Evolutionary conservation across 2,888 invertebrate genomes (phyloP).

Genomic region (Parnassius mnemosyne): DNA sequence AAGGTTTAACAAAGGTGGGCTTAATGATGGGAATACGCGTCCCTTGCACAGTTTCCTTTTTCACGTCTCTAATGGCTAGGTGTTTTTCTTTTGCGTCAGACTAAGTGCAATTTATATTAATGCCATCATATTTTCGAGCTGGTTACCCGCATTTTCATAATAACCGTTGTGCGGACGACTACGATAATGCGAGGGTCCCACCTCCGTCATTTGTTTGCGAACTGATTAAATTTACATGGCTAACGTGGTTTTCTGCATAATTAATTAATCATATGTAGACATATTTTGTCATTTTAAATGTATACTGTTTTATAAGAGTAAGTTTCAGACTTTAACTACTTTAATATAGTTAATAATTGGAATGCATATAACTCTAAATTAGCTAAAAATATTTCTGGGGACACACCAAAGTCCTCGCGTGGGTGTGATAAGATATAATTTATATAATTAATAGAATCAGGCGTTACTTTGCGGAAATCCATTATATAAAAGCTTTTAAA

Average conservation of each 20-base stretch:
- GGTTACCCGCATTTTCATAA: conserved; percentile 75
- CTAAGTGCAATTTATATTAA: conserved; percentile 77
- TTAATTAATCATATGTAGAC: conserved; percentile 45
- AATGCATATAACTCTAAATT: no score
- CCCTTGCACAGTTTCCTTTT: conserved; percentile 19
- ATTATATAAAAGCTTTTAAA: no score
- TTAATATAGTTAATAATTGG: no score
- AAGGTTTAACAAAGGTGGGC: conserved; percentile 4
- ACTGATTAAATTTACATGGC: conserved; percentile 74
- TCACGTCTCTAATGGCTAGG: conserved; percentile 40
- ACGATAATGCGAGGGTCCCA: conserved; percentile 66
- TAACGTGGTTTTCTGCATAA: conserved; percentile 57
- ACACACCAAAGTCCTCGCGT: no score
- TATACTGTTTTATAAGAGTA: no score
- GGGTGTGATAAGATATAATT: no score
- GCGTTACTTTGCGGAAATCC: no score
- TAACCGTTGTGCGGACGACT: conserved; percentile 63
- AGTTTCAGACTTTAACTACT: no score
- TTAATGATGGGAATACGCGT: conserved; percentile 8
- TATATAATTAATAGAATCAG: no score
- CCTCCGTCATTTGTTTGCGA: conserved; percentile 73
- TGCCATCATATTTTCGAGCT: conserved; percentile 72
- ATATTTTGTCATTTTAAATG: conserved; percentile 15
- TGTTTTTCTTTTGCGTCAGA: conserved; percentile 57
- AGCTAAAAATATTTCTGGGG: no score